Evolutionary conservation across 2,113 vertebrate species (phyloP), one percentile per base, ranked within the genome.

Genomic region (Pao palembangensis): DNA sequence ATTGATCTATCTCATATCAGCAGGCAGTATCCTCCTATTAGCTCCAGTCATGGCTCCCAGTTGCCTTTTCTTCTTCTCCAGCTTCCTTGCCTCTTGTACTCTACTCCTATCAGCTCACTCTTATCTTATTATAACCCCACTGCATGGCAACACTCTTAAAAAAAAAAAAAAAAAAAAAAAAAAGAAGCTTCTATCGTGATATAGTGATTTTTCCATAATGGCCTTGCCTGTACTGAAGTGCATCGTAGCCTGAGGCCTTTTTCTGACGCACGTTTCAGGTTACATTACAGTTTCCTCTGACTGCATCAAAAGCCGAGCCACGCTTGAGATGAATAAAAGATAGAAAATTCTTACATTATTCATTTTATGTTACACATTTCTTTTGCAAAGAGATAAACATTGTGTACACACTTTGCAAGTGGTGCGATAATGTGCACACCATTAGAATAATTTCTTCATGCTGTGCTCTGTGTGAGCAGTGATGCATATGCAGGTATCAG

Each of bases 101-200:
- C 64, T 10, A 4, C 80, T 74, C 65, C 6, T 77, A 85, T 83
- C 80, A 61, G 81, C 68, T 7, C 56, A 61, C 72, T 80, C 82
- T 88, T 76, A 88, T 87, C 82, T 80, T 91, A 84, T 91, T 90
- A 86, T 87, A 91, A 90, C 87, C 85, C 85, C 54, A 50, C 57
- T 79, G 75, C 83, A 70, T 82, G 77, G 78, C 69, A 83, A 82
- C 74, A 74, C 70, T 86, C 81, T 84, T n/a, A n/a, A n/a, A n/a
- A n/a, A n/a, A n/a, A n/a, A n/a, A n/a, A n/a, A n/a, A n/a, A n/a
- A n/a, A n/a, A n/a, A n/a, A n/a, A n/a, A n/a, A n/a, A n/a, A n/a
- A 83, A 87, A 88, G 89, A 73, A 85, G 83, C 80, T 68, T 75
- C 87, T 79, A 66, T 76, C 67, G 51, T 90, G 84, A 88, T 90